Conservation (phyloP, 2,797 vertebrate genomes). For the Takifugu ocellatus region DNA sequence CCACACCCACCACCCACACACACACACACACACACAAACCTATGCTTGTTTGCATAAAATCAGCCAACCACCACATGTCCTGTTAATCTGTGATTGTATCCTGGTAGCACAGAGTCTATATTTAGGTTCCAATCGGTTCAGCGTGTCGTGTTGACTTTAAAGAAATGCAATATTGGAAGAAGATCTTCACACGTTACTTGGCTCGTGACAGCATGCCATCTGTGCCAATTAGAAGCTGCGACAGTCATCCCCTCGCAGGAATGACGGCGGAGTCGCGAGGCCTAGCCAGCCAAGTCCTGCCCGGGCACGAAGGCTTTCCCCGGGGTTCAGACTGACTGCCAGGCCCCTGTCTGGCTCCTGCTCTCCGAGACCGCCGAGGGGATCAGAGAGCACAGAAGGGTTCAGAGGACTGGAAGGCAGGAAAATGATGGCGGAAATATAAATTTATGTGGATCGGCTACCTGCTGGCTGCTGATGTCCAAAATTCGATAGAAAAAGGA, state of each 20-base stretch:
- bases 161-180: constrained; percentile 31
- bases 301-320: constrained; percentile 30
- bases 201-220: constrained; percentile 54
- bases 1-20: constrained; percentile 15
- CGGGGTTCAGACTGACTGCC: constrained; percentile 26
- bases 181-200: constrained; percentile 49
- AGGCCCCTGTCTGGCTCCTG: constrained; percentile 33
- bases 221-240: constrained; percentile 66
- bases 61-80: no score
- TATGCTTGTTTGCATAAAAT: no score
- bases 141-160: constrained; percentile 27
- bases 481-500: no score
- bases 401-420: background rate
- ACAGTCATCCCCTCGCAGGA: constrained; percentile 42
- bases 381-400: constrained; percentile 7
- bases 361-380: constrained; percentile 12
- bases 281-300: constrained; percentile 40
- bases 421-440: no score
- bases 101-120: no score
- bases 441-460: no score
- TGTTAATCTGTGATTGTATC: no score
- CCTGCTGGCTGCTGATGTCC: no score
- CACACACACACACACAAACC: constrained; percentile 14
- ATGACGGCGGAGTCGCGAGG: constrained; percentile 20
- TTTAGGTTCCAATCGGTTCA: constrained; percentile 2